Base-by-base conservation (phyloP, 2,797 vertebrate species). In the Labroides dimidiatus region DNA sequence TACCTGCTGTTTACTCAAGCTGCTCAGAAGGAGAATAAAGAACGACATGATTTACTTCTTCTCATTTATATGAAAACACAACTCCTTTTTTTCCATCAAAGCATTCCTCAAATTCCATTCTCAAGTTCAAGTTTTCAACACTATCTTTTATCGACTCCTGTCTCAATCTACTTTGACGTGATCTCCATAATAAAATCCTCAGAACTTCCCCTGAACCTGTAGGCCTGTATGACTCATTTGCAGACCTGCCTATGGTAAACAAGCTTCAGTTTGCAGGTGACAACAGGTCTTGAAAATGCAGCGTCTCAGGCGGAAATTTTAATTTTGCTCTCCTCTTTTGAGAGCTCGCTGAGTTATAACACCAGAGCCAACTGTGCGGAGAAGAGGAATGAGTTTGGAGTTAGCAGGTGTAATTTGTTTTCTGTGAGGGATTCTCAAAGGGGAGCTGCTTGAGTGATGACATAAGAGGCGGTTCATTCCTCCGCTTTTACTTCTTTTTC, bases 391-490 rank as follows among this genome's bases (percentile, higher is more conserved):
- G 19, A 42, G 39, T 30, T 42, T 9, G 1, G 51, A 41, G 73
- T 66, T 33, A 59, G 54, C 76, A 81, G 82, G 64, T 83, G 73
- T 54, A 78, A 84, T 80, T 70, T 77, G 75, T 86, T 75, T 30
- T 39, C 42, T 0, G 4, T 7, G 5, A 53, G 72, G 61, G 65
- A 76, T 76, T 72, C 57, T 71, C 72, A 20, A 71, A 73, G 66
- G 66, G 60, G 75, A 59, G 64, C 56, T 37, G 54, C 44, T 66
- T 77, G 68, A 75, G 20, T 69, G 58, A 84, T 66, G 82, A 76
- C 75, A 69, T 58, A 76, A 73, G 60, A 42, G 66, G 59, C 63
- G 68, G 57, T 67, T 70, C 57, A 57, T 69, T 76, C 71, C 47
- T 69, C 57, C 47, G 42, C 65, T 68, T 64, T 71, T 16, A 13